phyloP scores from a whole-genome alignment of 1,140 invertebrate genomes.

The Diabrotica undecimpunctata region DNA sequence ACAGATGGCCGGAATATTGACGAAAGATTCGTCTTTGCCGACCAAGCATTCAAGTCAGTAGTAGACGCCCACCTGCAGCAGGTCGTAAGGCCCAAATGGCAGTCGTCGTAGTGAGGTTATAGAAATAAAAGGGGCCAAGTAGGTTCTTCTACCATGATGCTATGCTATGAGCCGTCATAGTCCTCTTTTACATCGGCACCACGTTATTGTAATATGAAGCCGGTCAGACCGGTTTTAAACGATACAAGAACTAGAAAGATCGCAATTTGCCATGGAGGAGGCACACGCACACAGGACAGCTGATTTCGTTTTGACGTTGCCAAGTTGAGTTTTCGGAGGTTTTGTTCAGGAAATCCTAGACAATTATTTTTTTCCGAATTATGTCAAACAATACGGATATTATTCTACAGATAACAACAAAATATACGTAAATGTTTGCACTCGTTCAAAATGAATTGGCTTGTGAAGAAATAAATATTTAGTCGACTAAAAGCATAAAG shows the following conservation, averaged over 20 bases:
- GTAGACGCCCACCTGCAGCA: background rate
- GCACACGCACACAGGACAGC: background rate
- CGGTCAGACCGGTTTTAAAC: constrained; percentile 1
- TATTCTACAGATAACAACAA: too few relatives aligned
- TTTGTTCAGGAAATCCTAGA: too few relatives aligned
- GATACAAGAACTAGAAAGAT: background rate
- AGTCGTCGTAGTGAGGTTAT: background rate
- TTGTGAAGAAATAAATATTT: too few relatives aligned
- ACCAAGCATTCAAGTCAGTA: background rate
- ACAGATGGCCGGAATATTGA: background rate
- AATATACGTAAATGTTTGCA: too few relatives aligned
- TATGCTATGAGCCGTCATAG: background rate
- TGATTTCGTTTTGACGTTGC: background rate
- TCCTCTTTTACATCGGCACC: background rate
- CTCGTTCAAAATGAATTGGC: too few relatives aligned
- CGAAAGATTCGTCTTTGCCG: background rate
- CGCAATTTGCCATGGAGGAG: background rate
- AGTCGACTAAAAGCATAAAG: too few relatives aligned
- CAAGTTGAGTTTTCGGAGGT: too few relatives aligned
- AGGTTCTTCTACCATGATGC: background rate
- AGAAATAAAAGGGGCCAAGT: background rate
- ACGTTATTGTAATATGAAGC: constrained; percentile 1
- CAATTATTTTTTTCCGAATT: too few relatives aligned
- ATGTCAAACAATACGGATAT: too few relatives aligned
- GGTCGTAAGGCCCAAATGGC: background rate